These are phyloP conservation scores for Platycnemis pennipes DNA, from an alignment of 2,888 invertebrate species.

Conservation along the genomic window DNA sequence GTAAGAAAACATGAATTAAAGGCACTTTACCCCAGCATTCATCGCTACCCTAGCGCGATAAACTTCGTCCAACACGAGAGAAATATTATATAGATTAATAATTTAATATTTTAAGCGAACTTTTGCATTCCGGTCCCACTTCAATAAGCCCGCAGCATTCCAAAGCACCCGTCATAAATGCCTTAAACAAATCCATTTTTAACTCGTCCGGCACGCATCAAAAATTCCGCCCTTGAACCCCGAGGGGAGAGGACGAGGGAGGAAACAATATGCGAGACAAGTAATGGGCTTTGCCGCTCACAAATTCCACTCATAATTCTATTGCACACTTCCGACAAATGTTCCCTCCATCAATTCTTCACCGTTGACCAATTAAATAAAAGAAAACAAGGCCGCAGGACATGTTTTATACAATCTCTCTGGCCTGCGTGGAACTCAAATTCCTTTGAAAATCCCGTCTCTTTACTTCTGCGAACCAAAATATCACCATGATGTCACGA, in stretches of 20 bases:
- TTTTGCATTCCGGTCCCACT: background rate
- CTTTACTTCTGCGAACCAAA: background rate
- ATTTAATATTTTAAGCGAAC: background rate
- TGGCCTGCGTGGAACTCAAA: background rate
- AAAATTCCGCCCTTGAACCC: background rate
- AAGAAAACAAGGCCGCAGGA: background rate
- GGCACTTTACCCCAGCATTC: no score
- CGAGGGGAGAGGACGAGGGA: background rate
- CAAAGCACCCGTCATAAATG: slow-evolving; percentile 27
- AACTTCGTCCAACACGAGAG: background rate
- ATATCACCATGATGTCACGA: background rate
- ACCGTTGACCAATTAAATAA: slow-evolving; percentile 15
- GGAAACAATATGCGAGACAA: background rate
- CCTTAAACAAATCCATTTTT: slow-evolving; percentile 7
- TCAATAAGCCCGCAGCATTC: background rate
- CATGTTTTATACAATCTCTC: background rate
- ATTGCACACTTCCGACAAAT: slow-evolving; percentile 29
- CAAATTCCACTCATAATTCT: slow-evolving; percentile 15
- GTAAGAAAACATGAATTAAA: no score
- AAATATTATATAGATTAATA: background rate
- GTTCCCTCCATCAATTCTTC: slow-evolving; percentile 17
- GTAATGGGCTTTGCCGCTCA: slow-evolving; percentile 10
- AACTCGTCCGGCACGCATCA: background rate
- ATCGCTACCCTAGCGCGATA: no score
- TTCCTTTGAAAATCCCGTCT: background rate